Evolutionary conservation across 2,888 invertebrate species (phyloP).

Genomic region (Eristalis arbustorum): DNA sequence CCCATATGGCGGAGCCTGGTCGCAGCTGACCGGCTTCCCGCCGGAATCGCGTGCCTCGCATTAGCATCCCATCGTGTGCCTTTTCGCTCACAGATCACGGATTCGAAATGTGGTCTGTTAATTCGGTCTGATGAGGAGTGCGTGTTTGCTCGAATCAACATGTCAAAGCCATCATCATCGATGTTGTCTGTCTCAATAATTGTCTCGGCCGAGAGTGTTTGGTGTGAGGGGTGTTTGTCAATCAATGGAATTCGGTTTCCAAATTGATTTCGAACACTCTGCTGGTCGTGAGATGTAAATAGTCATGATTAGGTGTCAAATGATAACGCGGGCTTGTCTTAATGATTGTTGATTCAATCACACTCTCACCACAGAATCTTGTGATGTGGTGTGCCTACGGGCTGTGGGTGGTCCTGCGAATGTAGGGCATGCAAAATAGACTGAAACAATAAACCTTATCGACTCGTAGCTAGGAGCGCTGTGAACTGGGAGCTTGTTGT

Average conservation of each 20-base stretch:
- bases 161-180: conserved; percentile 1
- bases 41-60: conserved; percentile 18
- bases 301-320: not conserved
- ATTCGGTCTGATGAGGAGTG: not conserved
- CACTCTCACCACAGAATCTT: too few relatives aligned
- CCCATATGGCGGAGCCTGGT: not conserved
- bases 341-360: not conserved
- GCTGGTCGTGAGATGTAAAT: not conserved
- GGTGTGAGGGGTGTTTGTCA: not conserved
- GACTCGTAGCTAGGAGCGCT: too few relatives aligned
- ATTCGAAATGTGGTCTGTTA: conserved; percentile 21
- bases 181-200: not conserved
- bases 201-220: not conserved
- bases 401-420: too few relatives aligned
- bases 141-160: not conserved
- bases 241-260: not conserved
- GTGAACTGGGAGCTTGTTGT: too few relatives aligned
- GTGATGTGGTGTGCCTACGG: too few relatives aligned
- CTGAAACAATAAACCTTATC: too few relatives aligned
- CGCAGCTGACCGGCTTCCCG: not conserved
- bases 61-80: not conserved
- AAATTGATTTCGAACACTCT: not conserved
- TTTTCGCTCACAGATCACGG: conserved; percentile 16
- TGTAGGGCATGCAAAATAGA: too few relatives aligned
- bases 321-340: not conserved